Base-by-base conservation (phyloP, 2,888 invertebrate species). In the Cryptophagus acutangulus region DNA sequence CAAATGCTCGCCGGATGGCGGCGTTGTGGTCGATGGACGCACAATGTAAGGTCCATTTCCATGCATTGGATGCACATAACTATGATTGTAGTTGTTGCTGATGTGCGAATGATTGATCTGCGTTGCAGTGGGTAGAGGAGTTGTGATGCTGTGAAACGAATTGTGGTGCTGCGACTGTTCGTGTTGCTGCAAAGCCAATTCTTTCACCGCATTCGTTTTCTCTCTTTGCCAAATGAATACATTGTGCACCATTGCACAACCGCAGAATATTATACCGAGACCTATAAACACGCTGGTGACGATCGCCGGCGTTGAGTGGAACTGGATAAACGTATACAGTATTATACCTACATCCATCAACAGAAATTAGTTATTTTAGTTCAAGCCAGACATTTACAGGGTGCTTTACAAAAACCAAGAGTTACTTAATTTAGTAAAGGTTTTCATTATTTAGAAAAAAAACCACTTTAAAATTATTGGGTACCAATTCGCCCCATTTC, bases 151-250 rank as follows among this genome's bases (percentile, higher is more conserved):
- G 40, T 66, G 66, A 38, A 61, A 62, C 2, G 65, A 65, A 45
- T 59, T 29, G 33, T 56, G 59, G 24, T 49, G 52, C 26, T 49
- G 49, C 8, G 52, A 53, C 8, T 60, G 53, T 28, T 63, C 60
- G 17, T 62, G 60, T 36, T 66, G 66, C 41, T 65, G 65, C 33
- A 67, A 44, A 2, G 69, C 68, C 29, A 67, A 45, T 45, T 82
- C 82, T 58, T 81, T 82, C 17, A 87, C 87, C 37, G 87, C 80
- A 55, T 84, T 87, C 1, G 88, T 89, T 71, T 89, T 89, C 67
- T 88, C 88, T 66, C 83, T 84, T 70, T 92, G 90, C 93, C 93
- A 94, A 34, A 92, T 84, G 69, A 91, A 92, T 9, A 90, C 89
- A 70, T 92, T 93, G 73, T 94, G 93, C 12, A 93, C 88, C 82